Evolutionary conservation across 2,797 vertebrate genomes (phyloP).

Genomic region (Clangula hyemalis): DNA sequence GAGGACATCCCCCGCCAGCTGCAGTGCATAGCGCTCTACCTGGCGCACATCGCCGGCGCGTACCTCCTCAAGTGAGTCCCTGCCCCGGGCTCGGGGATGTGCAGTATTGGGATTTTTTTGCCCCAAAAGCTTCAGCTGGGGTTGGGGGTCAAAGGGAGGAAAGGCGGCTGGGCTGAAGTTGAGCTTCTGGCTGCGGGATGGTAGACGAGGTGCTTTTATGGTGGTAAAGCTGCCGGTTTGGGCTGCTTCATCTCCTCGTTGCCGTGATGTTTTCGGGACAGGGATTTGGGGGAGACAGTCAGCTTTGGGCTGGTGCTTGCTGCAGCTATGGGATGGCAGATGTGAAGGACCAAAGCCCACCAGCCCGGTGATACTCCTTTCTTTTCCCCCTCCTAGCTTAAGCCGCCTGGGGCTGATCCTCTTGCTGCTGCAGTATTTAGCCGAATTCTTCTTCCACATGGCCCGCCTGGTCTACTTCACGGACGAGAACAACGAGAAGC

Average conservation of each 20-base stretch:
- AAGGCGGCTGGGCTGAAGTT: neutral
- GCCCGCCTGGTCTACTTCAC: slow-evolving; percentile 93
- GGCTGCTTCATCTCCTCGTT: neutral
- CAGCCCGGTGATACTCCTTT: neutral
- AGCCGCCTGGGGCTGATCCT: slow-evolving; percentile 92
- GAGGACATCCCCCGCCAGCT: slow-evolving; percentile 96
- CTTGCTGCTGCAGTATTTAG: slow-evolving; percentile 91
- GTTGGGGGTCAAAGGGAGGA: neutral
- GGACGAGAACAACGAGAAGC: slow-evolving; percentile 94
- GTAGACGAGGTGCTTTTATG: neutral
- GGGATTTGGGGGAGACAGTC: neutral
- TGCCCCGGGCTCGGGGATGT: rapidly evolving
- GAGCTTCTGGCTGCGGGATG: rapidly evolving
- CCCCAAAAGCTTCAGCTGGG: neutral
- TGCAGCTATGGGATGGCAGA: neutral
- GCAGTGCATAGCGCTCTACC: slow-evolving; percentile 92
- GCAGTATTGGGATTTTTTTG: neutral
- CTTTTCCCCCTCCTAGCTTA: slow-evolving; percentile 77
- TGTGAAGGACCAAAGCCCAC: neutral
- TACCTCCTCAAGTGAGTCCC: slow-evolving; percentile 95
- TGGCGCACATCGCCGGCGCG: slow-evolving; percentile 91
- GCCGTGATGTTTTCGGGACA: neutral
- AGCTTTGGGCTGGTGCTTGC: neutral
- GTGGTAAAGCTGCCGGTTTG: neutral
- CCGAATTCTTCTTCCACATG: slow-evolving; percentile 92